A percentile compares a stretch with the other conserved stretches of the same genome.
Evolutionary conservation across 2,888 invertebrate species (phyloP).

Genomic region (Camptogramma bilineatum): DNA sequence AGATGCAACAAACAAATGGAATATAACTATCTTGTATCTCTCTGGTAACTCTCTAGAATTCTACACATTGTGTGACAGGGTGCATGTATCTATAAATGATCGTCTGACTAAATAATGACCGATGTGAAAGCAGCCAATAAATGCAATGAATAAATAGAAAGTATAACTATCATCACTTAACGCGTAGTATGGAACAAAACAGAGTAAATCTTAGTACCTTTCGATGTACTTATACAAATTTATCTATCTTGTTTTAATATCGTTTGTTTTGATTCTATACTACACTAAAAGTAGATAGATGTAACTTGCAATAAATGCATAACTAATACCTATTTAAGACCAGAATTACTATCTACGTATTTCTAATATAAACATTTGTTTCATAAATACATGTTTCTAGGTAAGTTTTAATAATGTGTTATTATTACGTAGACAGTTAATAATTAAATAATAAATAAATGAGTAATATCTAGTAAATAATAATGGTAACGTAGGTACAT

Average conservation of each 20-base stretch:
- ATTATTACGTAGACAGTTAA: conserved; percentile 8
- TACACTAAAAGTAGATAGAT: conserved; percentile 30
- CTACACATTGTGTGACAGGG: conserved; percentile 83
- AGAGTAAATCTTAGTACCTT: neutral
- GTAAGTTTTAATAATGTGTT: conserved; percentile 39
- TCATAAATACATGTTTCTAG: conserved; percentile 33
- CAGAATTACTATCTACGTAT: conserved; percentile 16
- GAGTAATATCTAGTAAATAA: no score
- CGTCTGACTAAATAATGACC: conserved; percentile 52
- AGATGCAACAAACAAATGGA: conserved; percentile 50
- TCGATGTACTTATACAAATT: neutral
- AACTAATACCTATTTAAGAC: conserved; percentile 15
- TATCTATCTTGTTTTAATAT: neutral
- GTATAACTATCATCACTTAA: conserved; percentile 21
- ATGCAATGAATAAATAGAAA: conserved; percentile 35
- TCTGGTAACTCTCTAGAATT: conserved; percentile 40
- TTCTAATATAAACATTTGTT: conserved; percentile 27
- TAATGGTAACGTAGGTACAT: no score
- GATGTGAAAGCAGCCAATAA: conserved; percentile 29
- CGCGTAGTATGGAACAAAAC: conserved; percentile 35
- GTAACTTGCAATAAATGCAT: conserved; percentile 28
- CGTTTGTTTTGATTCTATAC: conserved; percentile 32
- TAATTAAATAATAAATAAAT: no score
- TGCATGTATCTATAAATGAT: conserved; percentile 77
- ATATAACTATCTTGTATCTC: conserved; percentile 5